Evolutionary conservation across 2,113 vertebrate genomes (phyloP).

Genomic region (Trematomus loennbergii): DNA sequence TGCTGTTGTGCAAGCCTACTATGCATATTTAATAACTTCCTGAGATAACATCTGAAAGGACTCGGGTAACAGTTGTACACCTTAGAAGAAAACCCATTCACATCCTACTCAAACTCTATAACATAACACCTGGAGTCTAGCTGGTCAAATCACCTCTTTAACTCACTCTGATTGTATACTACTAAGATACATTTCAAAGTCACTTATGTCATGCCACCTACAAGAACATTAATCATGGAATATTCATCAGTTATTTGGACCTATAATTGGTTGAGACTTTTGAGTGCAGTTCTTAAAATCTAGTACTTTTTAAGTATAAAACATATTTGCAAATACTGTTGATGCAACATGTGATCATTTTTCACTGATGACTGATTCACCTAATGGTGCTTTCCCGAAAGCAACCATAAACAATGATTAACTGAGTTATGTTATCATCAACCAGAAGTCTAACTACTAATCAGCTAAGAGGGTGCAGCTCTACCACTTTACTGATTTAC

Average conservation of each 20-base stretch:
- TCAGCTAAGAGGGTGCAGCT: not conserved
- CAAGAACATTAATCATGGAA: not conserved
- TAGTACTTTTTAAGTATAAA: not conserved
- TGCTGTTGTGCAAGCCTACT: constrained; percentile 37
- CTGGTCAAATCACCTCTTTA: not conserved
- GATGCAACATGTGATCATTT: not conserved
- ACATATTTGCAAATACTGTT: not conserved
- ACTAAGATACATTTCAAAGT: not conserved
- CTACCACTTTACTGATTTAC: not conserved
- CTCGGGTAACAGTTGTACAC: constrained; percentile 68
- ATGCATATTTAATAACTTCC: constrained; percentile 81
- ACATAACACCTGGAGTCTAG: not conserved
- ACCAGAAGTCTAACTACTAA: not conserved
- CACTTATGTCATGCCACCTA: not conserved
- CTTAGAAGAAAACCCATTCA: constrained; percentile 16
- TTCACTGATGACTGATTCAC: not conserved
- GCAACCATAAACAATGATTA: not conserved
- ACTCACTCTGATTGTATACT: not conserved
- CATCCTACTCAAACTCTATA: constrained; percentile 4
- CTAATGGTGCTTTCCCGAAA: not conserved
- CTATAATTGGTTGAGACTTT: not conserved
- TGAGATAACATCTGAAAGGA: constrained; percentile 45
- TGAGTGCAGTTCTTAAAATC: not conserved
- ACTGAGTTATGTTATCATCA: not conserved
- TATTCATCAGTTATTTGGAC: not conserved